Conservation (phyloP, 2,797 vertebrate species). For the Platyrinchus mystaceus region DNA sequence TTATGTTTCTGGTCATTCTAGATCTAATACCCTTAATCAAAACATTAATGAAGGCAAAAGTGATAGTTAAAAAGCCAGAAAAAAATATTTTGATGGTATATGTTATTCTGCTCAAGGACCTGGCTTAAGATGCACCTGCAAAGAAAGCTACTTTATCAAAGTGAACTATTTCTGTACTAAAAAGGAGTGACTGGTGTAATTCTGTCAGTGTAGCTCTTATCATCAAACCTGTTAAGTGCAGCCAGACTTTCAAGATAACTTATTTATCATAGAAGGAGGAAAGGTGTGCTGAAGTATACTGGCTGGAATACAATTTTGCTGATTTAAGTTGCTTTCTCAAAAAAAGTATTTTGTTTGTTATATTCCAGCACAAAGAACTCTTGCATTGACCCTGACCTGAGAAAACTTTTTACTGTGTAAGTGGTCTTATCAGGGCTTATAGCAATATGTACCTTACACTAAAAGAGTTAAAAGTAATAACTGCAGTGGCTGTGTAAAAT, state of each 20-base stretch:
- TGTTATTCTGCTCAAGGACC: background rate
- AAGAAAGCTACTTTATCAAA: slow-evolving; percentile 22
- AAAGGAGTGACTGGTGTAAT: slow-evolving; percentile 8
- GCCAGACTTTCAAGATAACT: slow-evolving; percentile 15
- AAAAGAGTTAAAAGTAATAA: background rate
- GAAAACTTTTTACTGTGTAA: background rate
- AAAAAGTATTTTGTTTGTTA: background rate
- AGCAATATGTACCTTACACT: rapidly evolving
- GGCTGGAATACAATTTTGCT: background rate
- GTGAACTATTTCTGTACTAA: background rate
- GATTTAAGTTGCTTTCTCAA: background rate
- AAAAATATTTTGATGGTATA: background rate
- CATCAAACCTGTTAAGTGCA: slow-evolving; percentile 19
- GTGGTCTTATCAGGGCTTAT: background rate
- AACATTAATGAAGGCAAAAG: background rate
- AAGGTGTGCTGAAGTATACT: background rate
- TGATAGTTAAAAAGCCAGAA: background rate
- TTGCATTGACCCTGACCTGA: background rate
- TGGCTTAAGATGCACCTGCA: background rate
- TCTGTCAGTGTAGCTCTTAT: slow-evolving; percentile 32
- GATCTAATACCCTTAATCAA: background rate
- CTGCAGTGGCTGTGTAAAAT: background rate
- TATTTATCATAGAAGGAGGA: slow-evolving; percentile 16
- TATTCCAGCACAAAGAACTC: background rate
- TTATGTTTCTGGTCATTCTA: background rate